Percentiles rank a stretch among this genome's conserved stretches.
These are phyloP conservation scores for Triops longicaudatus DNA, from an alignment of 1,140 invertebrate genomes.

Conservation along the genomic window DNA sequence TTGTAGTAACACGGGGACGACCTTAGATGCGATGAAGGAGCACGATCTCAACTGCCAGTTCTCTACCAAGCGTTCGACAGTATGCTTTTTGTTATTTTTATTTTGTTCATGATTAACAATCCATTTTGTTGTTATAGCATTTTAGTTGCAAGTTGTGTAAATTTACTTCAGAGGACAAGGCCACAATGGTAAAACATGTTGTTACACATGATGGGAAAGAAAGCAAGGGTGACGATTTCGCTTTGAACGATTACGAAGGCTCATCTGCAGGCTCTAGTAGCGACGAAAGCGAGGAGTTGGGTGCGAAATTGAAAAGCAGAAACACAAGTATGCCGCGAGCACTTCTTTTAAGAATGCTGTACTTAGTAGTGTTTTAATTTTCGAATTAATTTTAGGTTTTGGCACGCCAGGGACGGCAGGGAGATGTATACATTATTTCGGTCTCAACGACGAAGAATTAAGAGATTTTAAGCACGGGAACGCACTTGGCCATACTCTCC, in stretches of 20 bases:
- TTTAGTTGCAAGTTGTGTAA: not conserved
- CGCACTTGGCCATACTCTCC: not conserved
- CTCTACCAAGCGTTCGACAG: not conserved
- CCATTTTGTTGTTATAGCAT: not conserved
- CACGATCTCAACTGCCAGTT: not conserved
- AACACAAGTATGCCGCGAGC: not conserved
- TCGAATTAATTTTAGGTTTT: not conserved
- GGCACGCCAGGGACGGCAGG: not conserved
- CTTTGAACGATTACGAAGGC: not conserved
- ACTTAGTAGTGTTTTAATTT: not conserved
- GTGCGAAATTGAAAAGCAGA: not conserved
- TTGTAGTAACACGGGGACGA: not conserved
- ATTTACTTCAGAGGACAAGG: not conserved
- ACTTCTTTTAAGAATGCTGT: not conserved
- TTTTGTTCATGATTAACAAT: not conserved
- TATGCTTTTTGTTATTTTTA: not conserved
- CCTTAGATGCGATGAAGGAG: not conserved
- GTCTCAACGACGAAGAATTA: not conserved
- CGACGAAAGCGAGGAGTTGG: not conserved
- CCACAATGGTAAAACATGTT: not conserved
- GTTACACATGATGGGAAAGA: not conserved
- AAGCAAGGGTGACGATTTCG: not conserved
- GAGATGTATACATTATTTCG: not conserved
- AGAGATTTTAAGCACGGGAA: not conserved
- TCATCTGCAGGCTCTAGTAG: not conserved